A percentile compares a stretch with the other conserved stretches of the same genome.
Conservation (phyloP, 2,113 vertebrate genomes). For the Daubentonia madagascariensis region DNA sequence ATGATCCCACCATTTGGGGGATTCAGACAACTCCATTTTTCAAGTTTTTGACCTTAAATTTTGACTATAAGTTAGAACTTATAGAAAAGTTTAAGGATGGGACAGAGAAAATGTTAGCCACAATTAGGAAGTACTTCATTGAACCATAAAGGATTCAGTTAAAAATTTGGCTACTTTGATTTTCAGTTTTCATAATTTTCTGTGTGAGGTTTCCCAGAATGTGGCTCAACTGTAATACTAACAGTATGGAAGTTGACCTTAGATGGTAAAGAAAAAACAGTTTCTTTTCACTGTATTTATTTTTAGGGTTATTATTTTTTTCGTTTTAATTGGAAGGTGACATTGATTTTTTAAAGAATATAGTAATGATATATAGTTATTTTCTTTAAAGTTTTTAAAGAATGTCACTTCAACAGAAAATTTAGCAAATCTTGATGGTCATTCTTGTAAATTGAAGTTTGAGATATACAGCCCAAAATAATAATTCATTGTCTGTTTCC, state of each 20-base stretch:
- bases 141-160: not conserved
- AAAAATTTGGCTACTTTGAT: not conserved
- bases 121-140: not conserved
- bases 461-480: not conserved
- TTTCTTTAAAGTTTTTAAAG: constrained; percentile 6
- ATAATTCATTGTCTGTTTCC: constrained; percentile 40
- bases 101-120: not conserved
- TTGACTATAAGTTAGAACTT: not conserved
- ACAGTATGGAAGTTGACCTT: not conserved
- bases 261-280: not conserved
- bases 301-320: not conserved
- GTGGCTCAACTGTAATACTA: not conserved
- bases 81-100: not conserved
- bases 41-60: not conserved
- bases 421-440: not conserved
- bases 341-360: not conserved
- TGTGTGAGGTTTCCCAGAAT: not conserved
- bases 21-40: not conserved
- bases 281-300: not conserved
- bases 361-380: not conserved
- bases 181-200: not conserved
- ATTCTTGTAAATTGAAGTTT: not conserved
- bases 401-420: constrained; percentile 11
- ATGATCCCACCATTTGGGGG: not conserved
- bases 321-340: not conserved